These are phyloP conservation scores for Cantharis rustica DNA, from an alignment of 2,888 invertebrate species.

Conservation along the genomic window DNA sequence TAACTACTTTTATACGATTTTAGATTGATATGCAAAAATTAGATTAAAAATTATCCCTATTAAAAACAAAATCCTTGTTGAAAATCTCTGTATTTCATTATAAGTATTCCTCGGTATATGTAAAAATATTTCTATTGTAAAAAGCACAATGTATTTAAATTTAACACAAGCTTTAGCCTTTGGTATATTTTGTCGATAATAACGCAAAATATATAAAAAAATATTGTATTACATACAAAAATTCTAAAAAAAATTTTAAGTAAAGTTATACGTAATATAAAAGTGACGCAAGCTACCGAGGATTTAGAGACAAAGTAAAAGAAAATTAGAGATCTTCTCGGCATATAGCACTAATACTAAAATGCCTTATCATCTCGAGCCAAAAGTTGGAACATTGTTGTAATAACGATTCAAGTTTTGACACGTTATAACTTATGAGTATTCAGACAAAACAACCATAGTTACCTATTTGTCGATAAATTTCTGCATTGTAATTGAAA, in stretches of 20 bases:
- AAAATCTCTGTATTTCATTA: too few species aligned
- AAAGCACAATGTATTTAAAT: too few species aligned
- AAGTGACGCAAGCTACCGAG: neutral
- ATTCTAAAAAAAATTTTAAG: neutral
- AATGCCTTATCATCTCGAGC: neutral
- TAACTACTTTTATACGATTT: too few species aligned
- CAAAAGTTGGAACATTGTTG: neutral
- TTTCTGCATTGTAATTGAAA: neutral
- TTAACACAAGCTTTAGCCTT: too few species aligned
- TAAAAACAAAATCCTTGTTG: too few species aligned
- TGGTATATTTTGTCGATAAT: too few species aligned
- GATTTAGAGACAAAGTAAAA: neutral
- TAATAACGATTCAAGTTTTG: neutral
- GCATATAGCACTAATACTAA: neutral
- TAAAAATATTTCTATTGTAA: too few species aligned
- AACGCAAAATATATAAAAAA: too few species aligned
- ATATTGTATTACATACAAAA: neutral
- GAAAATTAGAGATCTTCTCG: neutral
- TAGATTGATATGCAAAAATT: too few species aligned
- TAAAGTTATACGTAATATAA: neutral
- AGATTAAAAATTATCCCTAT: too few species aligned
- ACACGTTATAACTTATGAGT: neutral
- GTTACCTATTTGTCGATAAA: neutral
- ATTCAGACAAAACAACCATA: neutral
- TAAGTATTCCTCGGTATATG: too few species aligned